Percentiles rank a stretch among this genome's conserved stretches.
Evolutionary conservation across 2,888 invertebrate genomes (phyloP).

Genomic region (Onchidella celtica): DNA sequence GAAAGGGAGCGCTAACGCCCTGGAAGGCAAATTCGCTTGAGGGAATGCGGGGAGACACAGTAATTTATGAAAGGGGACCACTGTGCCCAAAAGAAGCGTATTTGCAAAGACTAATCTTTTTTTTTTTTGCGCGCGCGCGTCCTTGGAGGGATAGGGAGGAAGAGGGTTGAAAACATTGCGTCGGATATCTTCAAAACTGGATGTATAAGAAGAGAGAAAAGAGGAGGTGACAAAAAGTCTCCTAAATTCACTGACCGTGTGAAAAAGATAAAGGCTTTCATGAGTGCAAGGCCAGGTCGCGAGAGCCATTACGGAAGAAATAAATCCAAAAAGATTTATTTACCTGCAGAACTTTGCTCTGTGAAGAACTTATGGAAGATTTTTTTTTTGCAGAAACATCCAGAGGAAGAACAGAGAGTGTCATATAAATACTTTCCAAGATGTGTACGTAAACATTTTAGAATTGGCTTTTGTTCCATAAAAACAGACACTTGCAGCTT

Average conservation of each 20-base stretch:
- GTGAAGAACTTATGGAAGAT: slow-evolving; percentile 11
- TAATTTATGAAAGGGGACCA: slow-evolving; percentile 8
- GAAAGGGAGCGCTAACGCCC: neutral
- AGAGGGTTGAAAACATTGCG: slow-evolving; percentile 28
- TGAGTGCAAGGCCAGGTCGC: slow-evolving; percentile 10
- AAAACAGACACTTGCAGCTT: slow-evolving; percentile 29
- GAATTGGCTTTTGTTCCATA: slow-evolving; percentile 27
- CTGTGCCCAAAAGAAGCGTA: neutral
- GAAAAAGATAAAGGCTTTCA: slow-evolving; percentile 15
- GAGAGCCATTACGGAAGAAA: slow-evolving; percentile 18
- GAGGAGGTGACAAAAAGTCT: slow-evolving; percentile 11
- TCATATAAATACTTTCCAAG: slow-evolving; percentile 23
- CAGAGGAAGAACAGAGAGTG: slow-evolving; percentile 13
- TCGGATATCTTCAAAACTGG: slow-evolving; percentile 16
- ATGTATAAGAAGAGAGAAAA: slow-evolving; percentile 3
- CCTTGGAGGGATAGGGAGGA: slow-evolving; percentile 26
- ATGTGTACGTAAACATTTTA: slow-evolving; percentile 3
- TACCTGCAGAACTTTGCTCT: slow-evolving; percentile 15
- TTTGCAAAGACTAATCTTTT: slow-evolving; percentile 18
- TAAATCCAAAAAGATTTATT: slow-evolving; percentile 15
- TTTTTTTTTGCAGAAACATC: slow-evolving; percentile 25
- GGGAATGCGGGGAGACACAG: slow-evolving; percentile 16
- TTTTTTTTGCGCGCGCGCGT: no score
- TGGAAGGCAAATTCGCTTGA: neutral
- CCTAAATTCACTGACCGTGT: slow-evolving; percentile 22